A percentile compares a stretch with the other conserved stretches of the same genome.
These are phyloP conservation scores for Heliocidaris tuberculata DNA, from an alignment of 35 echinoderm and acorn worm genomes.

Conservation along the genomic window DNA sequence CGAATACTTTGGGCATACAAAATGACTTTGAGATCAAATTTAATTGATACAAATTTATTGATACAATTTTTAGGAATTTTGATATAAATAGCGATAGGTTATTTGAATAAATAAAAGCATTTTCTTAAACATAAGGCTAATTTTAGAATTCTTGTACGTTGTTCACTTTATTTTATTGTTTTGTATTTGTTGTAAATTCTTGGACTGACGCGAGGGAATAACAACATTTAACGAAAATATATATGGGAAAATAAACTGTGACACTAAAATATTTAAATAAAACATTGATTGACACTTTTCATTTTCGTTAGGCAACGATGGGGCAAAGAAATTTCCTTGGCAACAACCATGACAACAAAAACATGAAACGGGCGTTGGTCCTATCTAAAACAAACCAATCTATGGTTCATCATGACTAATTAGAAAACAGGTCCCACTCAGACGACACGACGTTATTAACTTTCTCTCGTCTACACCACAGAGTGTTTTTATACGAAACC, in stretches of 20 bases:
- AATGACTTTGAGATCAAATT: too few species aligned
- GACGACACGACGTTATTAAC: neutral
- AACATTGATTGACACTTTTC: neutral
- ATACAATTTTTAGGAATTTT: neutral
- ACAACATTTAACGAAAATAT: neutral
- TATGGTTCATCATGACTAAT: neutral
- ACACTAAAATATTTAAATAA: neutral
- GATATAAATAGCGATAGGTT: neutral
- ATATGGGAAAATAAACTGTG: neutral
- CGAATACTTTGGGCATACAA: neutral
- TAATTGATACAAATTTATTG: neutral
- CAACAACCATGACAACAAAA: neutral
- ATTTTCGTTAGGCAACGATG: neutral
- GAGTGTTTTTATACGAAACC: neutral
- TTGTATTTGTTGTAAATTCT: neutral
- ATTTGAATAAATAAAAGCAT: neutral
- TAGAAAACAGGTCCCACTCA: neutral
- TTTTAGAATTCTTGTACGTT: neutral
- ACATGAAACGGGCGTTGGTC: neutral
- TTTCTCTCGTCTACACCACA: neutral
- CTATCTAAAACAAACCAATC: neutral
- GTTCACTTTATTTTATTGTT: neutral
- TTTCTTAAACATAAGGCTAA: too few species aligned
- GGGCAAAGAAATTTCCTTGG: neutral
- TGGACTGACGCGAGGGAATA: neutral